Evolutionary conservation across 2,888 invertebrate species (phyloP).

Genomic region (Drosophila atroscutellata): DNA sequence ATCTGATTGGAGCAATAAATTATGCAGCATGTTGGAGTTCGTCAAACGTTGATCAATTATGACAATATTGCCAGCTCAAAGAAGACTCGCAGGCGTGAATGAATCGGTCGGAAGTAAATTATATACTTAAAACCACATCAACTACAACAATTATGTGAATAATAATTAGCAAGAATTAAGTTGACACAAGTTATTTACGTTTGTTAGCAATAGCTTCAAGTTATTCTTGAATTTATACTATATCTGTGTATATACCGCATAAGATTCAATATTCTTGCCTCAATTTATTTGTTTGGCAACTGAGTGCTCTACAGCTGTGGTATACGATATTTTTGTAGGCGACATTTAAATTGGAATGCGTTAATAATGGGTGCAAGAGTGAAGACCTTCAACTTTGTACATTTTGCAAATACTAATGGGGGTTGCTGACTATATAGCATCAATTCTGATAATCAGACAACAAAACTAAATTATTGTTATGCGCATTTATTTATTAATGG

Average conservation of each 20-base stretch:
- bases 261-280: not conserved
- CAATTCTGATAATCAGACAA: not conserved
- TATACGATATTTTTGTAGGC: not conserved
- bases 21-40: not conserved
- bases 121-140: not conserved
- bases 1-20: not conserved
- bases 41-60: constrained; percentile 4
- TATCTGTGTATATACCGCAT: not conserved
- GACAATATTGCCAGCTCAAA: not conserved
- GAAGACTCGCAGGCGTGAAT: no score
- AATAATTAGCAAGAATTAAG: not conserved
- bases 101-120: constrained; percentile 11
- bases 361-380: not conserved
- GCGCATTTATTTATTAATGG: not conserved
- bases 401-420: not conserved
- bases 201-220: not conserved
- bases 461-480: not conserved
- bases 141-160: not conserved
- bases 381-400: not conserved
- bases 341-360: not conserved
- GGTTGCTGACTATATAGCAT: not conserved
- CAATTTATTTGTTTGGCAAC: not conserved
- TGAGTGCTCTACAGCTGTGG: not conserved
- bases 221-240: not conserved
- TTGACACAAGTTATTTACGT: not conserved